Evolutionary conservation across 1,140 invertebrate genomes (phyloP).

Genomic region (Lordiphosa clarofinis): DNA sequence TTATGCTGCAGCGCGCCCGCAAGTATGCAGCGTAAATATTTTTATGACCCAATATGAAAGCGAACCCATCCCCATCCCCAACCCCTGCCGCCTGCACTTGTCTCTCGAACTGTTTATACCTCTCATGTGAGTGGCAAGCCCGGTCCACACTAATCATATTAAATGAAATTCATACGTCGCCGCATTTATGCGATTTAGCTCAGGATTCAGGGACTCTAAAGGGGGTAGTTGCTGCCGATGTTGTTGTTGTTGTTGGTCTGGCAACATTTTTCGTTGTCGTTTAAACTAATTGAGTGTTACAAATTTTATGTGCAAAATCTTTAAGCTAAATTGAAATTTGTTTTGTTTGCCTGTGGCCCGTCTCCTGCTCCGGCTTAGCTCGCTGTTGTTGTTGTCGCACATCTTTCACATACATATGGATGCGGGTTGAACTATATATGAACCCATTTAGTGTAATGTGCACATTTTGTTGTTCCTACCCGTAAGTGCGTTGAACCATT

Average conservation of each 20-base stretch:
- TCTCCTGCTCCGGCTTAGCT: background rate
- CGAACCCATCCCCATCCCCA: background rate
- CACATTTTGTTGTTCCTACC: slow-evolving; percentile 55
- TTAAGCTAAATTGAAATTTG: slow-evolving; percentile 77
- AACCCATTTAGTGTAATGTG: slow-evolving; percentile 71
- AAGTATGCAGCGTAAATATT: slow-evolving; percentile 72
- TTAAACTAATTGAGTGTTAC: slow-evolving; percentile 78
- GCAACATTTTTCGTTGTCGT: slow-evolving; percentile 70
- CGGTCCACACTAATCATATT: slow-evolving; percentile 71
- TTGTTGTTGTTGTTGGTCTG: slow-evolving; percentile 43
- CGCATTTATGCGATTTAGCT: slow-evolving; percentile 69
- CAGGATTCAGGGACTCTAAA: slow-evolving; percentile 21
- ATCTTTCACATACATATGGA: slow-evolving; percentile 64
- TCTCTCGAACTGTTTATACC: slow-evolving; percentile 24
- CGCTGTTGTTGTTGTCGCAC: slow-evolving; percentile 22
- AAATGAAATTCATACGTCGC: slow-evolving; percentile 76
- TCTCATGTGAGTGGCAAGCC: slow-evolving; percentile 16
- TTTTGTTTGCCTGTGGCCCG: slow-evolving; percentile 50
- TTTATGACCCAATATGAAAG: slow-evolving; percentile 61
- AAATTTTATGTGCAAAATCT: slow-evolving; percentile 78
- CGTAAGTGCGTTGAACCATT: slow-evolving; percentile 65
- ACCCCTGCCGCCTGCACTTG: slow-evolving; percentile 50
- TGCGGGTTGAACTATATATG: slow-evolving; percentile 58
- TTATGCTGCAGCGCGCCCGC: slow-evolving; percentile 62
- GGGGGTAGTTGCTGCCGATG: slow-evolving; percentile 31